Percentiles rank a stretch among this genome's conserved stretches.
Evolutionary conservation across 2,797 vertebrate genomes (phyloP).

Genomic region (Protosalanx chinensis): DNA sequence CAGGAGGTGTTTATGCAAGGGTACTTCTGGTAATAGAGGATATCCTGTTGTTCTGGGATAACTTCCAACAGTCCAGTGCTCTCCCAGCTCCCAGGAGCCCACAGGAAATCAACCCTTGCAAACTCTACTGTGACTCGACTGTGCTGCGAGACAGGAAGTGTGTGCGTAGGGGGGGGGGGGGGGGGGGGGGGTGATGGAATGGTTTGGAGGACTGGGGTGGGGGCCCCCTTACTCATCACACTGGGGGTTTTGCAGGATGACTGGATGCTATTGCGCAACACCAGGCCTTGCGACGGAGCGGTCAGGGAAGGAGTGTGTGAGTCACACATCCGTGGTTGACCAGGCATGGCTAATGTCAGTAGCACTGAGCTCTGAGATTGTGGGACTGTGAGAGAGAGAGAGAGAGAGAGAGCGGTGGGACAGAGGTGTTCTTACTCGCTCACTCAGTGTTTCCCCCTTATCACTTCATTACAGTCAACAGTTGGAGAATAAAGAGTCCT

Average conservation of each 20-base stretch:
- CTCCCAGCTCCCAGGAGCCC: conserved; percentile 12
- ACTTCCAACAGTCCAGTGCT: conserved; percentile 48
- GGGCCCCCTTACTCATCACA: no score
- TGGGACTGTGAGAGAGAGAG: conserved; percentile 16
- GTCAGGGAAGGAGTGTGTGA: conserved; percentile 6
- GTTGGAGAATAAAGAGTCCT: not conserved
- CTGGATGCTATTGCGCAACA: no score
- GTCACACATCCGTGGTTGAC: no score
- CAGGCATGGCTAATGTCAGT: not conserved
- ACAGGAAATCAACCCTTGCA: conserved; percentile 9
- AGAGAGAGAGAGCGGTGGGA: conserved; percentile 2
- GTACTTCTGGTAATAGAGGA: conserved; percentile 55
- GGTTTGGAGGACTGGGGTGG: no score
- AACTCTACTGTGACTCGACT: not conserved
- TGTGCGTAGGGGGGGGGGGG: not conserved
- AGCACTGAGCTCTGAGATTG: not conserved
- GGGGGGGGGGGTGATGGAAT: not conserved
- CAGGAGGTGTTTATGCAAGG: conserved; percentile 56
- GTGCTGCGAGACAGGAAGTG: conserved; percentile 19
- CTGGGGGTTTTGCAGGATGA: no score
- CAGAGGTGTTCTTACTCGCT: conserved; percentile 5
- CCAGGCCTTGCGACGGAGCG: not conserved
- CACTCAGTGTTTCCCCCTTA: no score
- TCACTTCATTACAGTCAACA: not conserved
- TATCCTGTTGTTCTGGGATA: conserved; percentile 63